phyloP scores from a whole-genome alignment of 2,888 invertebrate species.

The Tupiocoris notatus region DNA sequence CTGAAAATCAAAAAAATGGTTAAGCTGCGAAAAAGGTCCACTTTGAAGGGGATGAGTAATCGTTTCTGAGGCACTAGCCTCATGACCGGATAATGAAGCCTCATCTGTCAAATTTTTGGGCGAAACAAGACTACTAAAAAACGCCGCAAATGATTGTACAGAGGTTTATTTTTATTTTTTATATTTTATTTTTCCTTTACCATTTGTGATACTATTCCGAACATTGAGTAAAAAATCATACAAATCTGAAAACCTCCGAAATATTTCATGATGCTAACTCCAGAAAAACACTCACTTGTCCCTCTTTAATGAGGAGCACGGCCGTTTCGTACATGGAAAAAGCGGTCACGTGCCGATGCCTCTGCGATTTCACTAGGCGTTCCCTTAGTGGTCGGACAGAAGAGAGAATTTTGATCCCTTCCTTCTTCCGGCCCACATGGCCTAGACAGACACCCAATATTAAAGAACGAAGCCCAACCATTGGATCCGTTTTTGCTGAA shows the following conservation, averaged over 20 bases:
- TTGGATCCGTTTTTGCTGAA: constrained; percentile 55
- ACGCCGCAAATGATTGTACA: no score
- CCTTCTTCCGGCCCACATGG: constrained; percentile 54
- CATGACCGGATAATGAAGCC: no score
- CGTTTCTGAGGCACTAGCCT: no score
- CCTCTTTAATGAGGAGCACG: constrained; percentile 55
- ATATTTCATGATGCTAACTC: no score
- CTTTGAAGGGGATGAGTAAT: neutral
- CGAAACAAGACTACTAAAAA: no score
- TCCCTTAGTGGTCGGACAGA: constrained; percentile 49
- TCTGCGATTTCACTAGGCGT: neutral
- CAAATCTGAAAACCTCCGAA: no score
- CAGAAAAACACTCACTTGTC: no score
- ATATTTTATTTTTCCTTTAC: no score
- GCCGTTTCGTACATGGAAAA: constrained; percentile 67
- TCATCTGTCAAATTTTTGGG: no score
- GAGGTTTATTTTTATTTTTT: no score
- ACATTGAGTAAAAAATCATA: no score
- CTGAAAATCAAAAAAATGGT: constrained; percentile 11
- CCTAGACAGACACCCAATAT: constrained; percentile 58
- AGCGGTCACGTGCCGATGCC: constrained; percentile 62
- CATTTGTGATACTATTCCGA: no score
- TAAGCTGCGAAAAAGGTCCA: neutral
- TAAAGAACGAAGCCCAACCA: constrained; percentile 59
- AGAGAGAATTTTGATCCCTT: constrained; percentile 50